phyloP scores from a whole-genome alignment of 1,140 invertebrate genomes.

The Papilio aristodemus region DNA sequence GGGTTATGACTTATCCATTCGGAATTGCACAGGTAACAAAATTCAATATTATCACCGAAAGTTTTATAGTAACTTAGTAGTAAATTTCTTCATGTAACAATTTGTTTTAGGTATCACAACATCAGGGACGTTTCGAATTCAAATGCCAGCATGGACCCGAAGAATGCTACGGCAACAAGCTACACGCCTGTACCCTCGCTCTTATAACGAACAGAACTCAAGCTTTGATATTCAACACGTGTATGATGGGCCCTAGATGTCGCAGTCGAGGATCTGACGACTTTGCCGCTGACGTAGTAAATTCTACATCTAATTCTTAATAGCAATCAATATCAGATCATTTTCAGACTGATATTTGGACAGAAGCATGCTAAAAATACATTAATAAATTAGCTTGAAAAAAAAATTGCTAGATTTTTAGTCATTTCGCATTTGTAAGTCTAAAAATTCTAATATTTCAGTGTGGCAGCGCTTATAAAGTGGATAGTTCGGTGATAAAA shows the following conservation, averaged over 20 bases:
- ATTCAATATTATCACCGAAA: background rate
- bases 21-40: background rate
- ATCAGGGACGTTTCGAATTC: constrained; percentile 6
- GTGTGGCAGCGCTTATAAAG: constrained; percentile 50
- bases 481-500: constrained; percentile 53
- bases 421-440: no score
- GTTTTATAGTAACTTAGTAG: background rate
- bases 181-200: constrained; percentile 14
- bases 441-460: constrained; percentile 42
- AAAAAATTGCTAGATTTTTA: no score
- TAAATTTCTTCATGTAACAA: background rate
- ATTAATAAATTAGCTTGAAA: no score
- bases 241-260: constrained; percentile 12
- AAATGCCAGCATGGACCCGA: constrained; percentile 25
- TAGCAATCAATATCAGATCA: no score
- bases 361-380: no score
- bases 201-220: constrained; percentile 3
- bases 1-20: constrained; percentile 14
- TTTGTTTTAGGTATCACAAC: background rate
- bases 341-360: no score
- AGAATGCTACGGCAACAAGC: constrained; percentile 19
- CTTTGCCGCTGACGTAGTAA: constrained; percentile 2
- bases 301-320: background rate
- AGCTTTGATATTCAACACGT: constrained; percentile 16
- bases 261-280: background rate